phyloP scores from a whole-genome alignment of 2,797 vertebrate species.

The Pseudomugil gertrudae region DNA sequence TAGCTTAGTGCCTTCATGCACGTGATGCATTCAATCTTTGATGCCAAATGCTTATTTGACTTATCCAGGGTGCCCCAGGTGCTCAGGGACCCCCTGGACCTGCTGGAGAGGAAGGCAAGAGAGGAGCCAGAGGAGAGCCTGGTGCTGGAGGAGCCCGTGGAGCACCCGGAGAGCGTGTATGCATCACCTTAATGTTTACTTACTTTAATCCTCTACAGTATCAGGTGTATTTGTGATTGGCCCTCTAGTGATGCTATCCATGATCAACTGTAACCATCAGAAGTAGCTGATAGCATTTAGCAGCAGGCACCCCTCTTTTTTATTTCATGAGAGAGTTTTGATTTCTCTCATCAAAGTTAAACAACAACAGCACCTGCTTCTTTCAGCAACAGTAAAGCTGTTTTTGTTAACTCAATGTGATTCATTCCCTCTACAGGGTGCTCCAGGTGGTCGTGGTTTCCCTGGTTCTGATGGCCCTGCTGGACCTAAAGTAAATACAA shows the following conservation, averaged over 20 bases:
- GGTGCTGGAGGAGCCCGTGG: constrained; percentile 88
- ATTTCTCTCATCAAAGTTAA: too few species aligned
- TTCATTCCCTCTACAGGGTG: constrained; percentile 81
- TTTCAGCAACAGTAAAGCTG: background rate
- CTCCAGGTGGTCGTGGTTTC: constrained; percentile 93
- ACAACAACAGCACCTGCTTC: too few species aligned
- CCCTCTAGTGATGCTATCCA: too few species aligned
- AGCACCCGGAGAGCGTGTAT: constrained; percentile 90
- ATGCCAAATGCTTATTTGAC: constrained; percentile 4
- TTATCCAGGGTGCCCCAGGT: constrained; percentile 86
- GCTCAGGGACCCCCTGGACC: constrained; percentile 90
- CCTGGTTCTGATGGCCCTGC: constrained; percentile 90
- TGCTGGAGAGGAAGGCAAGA: constrained; percentile 95
- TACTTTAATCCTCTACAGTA: background rate
- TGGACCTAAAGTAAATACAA: constrained; percentile 88
- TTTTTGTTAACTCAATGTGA: constrained; percentile 26
- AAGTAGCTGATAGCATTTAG: background rate
- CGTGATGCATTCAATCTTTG: background rate
- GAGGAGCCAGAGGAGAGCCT: constrained; percentile 93
- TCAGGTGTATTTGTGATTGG: background rate
- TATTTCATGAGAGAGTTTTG: too few species aligned
- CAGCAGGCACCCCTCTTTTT: background rate
- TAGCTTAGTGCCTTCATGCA: background rate
- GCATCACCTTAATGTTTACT: constrained; percentile 49
- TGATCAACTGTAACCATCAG: background rate